Conservation (phyloP, 2,113 vertebrate genomes). For the Burhinus oedicnemus region DNA sequence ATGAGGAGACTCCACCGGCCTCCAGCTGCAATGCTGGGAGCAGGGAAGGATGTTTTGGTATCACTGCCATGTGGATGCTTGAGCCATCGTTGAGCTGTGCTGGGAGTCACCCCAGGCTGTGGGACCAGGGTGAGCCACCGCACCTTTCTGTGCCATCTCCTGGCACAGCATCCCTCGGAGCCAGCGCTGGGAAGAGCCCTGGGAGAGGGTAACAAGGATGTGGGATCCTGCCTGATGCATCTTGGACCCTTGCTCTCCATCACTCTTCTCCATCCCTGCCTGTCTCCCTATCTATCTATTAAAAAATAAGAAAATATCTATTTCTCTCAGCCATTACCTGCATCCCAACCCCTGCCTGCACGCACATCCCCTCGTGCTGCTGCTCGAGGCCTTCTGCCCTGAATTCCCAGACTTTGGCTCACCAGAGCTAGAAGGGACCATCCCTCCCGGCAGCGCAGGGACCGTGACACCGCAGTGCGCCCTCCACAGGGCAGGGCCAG, state of each 20-base stretch:
- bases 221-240: background rate
- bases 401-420: too few species aligned
- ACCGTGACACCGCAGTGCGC: too few species aligned
- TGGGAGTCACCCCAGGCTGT: background rate
- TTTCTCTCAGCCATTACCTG: background rate
- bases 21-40: background rate
- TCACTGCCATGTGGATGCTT: fast-evolving
- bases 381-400: too few species aligned
- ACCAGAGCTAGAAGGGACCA: too few species aligned
- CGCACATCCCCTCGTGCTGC: background rate
- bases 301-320: background rate
- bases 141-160: background rate
- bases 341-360: background rate
- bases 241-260: background rate
- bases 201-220: fast-evolving
- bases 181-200: fast-evolving
- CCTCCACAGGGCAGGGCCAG: too few species aligned
- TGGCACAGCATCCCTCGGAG: background rate
- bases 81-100: background rate
- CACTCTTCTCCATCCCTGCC: background rate
- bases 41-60: fast-evolving
- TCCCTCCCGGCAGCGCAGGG: too few species aligned
- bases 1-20: background rate
- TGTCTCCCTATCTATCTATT: background rate
- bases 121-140: background rate